Base-by-base conservation (phyloP, 2,888 invertebrate species). In the Trachelus iudaicus region DNA sequence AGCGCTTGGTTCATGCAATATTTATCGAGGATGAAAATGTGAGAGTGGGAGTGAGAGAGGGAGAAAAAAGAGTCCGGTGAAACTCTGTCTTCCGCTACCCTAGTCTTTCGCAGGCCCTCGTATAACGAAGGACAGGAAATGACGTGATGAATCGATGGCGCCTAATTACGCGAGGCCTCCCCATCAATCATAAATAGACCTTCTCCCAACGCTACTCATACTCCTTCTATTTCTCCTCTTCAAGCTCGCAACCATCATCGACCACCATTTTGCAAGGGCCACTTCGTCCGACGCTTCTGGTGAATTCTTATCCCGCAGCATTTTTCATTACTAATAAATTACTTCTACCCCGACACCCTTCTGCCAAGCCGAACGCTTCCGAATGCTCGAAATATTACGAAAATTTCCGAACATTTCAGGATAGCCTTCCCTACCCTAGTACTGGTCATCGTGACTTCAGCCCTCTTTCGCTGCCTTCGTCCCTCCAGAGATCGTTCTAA, bases 61-160 rank as follows among this genome's bases (percentile, higher is more conserved):
- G 33, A 12, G n/a, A n/a, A 56, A 23, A 56, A 23, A 23, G 23
- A 23, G 9, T 23, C 23, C 23, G 56, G 23, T 23, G 9, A 56
- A 23, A 23, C 56, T 23, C 56, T 56, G 56, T 56, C 56, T 56
- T 56, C 23, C 15, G 56, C 23, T 56, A 56, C 56, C 56, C 23
- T 56, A 56, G 56, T 56, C 23, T 56, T 23, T 23, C 56, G 56
- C 56, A 23, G 56, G 56, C 56, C 56, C 34, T 71, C 34, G 33
- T 69, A 73, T 80, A 77, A 34, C 76, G 76, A 81, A 78, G 73
- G 79, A 81, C 80, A 75, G 80, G 76, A 79, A 83, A 79, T 77
- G 75, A 79, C 80, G 79, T 79, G 78, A 79, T 81, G 81, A 83
- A 82, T 81, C 80, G 80, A 77, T 56, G 79, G 75, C 69, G 79